These are phyloP conservation scores for Drosophila neocordata DNA, from an alignment of 1,140 invertebrate species.

Conservation along the genomic window DNA sequence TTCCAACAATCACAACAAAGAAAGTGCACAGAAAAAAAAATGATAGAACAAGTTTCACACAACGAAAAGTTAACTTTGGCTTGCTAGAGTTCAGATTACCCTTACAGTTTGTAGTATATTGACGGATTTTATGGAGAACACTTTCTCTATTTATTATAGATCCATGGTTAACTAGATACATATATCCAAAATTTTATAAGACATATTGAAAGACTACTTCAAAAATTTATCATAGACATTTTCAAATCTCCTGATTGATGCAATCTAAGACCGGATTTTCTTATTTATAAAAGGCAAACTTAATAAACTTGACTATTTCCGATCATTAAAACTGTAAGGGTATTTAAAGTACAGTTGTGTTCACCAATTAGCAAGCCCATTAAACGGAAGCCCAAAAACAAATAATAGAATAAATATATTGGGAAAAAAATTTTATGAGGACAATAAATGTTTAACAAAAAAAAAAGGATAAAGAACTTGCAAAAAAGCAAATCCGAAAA, in stretches of 20 bases:
- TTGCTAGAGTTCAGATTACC: neutral
- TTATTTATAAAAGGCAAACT: too few species aligned
- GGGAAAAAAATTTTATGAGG: constrained; percentile 57
- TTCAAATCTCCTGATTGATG: too few species aligned
- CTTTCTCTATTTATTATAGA: too few species aligned
- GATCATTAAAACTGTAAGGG: neutral
- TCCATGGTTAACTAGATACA: too few species aligned
- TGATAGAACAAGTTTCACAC: neutral
- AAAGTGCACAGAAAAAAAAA: constrained; percentile 9
- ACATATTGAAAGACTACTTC: too few species aligned
- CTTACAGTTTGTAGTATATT: neutral
- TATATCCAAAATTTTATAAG: too few species aligned
- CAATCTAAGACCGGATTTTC: too few species aligned
- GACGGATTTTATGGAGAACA: neutral
- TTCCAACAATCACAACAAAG: constrained; percentile 47
- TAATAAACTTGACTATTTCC: too few species aligned
- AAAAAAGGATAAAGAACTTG: constrained; percentile 13
- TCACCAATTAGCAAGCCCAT: constrained; percentile 13
- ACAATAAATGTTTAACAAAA: constrained; percentile 63
- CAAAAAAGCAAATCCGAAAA: constrained; percentile 15
- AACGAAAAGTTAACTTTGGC: constrained; percentile 15
- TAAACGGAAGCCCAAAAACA: constrained; percentile 18
- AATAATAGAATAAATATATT: constrained; percentile 10
- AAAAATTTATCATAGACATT: too few species aligned
- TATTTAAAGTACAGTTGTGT: constrained; percentile 14